Evolutionary conservation across 35 echinoderm and acorn worm genomes (phyloP).

Genomic region (Apostichopus parvimensis): DNA sequence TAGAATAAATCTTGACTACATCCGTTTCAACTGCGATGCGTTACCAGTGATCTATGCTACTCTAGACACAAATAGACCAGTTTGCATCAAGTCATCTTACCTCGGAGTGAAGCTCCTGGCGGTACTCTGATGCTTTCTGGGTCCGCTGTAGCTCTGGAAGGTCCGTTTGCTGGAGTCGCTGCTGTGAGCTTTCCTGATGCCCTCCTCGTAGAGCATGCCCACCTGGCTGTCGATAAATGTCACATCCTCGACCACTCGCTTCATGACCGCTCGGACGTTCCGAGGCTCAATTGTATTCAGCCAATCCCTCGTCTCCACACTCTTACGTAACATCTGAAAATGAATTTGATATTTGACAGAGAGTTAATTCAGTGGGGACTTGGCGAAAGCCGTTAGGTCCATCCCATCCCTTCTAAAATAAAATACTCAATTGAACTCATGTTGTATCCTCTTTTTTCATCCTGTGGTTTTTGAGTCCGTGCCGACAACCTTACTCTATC

Average conservation of each 20-base stretch:
- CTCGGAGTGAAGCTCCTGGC: constrained; percentile 81
- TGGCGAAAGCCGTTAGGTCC: too few species aligned
- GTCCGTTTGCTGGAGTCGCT: constrained; percentile 93
- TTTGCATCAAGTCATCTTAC: constrained; percentile 25
- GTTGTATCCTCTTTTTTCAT: too few species aligned
- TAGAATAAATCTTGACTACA: too few species aligned
- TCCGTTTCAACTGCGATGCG: too few species aligned
- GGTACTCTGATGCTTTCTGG: constrained; percentile 67
- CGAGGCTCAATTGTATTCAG: constrained; percentile 98
- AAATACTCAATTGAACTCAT: too few species aligned
- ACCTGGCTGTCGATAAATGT: constrained; percentile 89
- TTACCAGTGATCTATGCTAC: too few species aligned
- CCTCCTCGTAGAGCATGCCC: constrained; percentile 90
- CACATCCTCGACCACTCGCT: constrained; percentile 94
- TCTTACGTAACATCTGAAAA: constrained; percentile 85
- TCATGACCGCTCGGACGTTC: constrained; percentile 97
- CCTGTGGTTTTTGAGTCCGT: too few species aligned
- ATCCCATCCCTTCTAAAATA: too few species aligned
- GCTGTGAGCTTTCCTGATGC: constrained; percentile 84
- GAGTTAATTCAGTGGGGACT: too few species aligned
- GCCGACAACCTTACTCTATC: too few species aligned
- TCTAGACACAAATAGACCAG: too few species aligned
- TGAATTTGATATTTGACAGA: too few species aligned
- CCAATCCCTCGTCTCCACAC: constrained; percentile 97
- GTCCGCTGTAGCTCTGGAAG: constrained; percentile 76